phyloP scores from a whole-genome alignment of 2,797 vertebrate genomes.

The Cheirogaleus major region DNA sequence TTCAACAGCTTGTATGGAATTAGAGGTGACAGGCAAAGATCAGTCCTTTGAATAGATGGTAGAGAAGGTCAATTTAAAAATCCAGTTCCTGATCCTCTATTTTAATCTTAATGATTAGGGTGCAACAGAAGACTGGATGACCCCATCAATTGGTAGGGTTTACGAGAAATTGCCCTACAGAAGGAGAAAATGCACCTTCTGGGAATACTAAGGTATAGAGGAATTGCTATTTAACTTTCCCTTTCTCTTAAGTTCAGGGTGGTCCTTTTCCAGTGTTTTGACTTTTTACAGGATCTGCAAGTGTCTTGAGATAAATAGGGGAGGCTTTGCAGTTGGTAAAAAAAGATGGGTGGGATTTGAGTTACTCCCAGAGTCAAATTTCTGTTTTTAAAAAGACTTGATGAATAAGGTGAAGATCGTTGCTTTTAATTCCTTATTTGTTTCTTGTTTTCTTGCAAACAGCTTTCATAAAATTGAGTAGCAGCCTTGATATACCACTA shows the following conservation, averaged over 20 bases:
- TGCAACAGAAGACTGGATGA: neutral
- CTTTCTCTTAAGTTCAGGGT: neutral
- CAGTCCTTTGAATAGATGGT: neutral
- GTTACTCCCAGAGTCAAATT: neutral
- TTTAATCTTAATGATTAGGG: neutral
- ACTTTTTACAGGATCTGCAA: neutral
- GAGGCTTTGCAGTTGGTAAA: neutral
- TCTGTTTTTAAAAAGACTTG: neutral
- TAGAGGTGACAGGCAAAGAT: neutral
- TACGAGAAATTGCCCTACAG: neutral
- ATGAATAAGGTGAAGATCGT: neutral
- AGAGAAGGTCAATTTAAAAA: neutral
- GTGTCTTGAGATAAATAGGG: neutral
- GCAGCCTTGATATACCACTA: neutral
- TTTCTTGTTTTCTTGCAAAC: neutral
- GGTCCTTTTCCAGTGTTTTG: neutral
- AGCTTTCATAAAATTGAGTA: neutral
- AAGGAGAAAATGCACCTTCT: neutral
- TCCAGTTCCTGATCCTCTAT: neutral
- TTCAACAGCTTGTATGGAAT: neutral
- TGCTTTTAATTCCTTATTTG: neutral
- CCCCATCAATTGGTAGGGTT: neutral
- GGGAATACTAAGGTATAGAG: no score
- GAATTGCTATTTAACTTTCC: neutral
- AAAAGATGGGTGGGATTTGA: neutral